These are phyloP conservation scores for Diplazon laetatorius DNA, from an alignment of 2,888 invertebrate genomes.

Conservation along the genomic window DNA sequence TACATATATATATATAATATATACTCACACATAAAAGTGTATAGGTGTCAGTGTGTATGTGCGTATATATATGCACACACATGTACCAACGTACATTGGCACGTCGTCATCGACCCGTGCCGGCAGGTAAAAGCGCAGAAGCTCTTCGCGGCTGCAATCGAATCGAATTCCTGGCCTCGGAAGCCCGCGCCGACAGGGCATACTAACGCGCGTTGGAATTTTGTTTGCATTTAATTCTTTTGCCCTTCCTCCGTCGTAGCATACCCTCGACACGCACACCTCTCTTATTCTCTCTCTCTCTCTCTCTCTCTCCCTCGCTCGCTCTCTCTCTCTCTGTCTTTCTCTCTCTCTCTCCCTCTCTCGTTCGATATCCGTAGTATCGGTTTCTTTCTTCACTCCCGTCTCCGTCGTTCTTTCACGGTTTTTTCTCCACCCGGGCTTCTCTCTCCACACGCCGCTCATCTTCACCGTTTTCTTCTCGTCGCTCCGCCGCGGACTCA, in stretches of 20 bases:
- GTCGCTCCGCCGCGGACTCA: constrained; percentile 32
- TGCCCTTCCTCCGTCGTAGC: constrained; percentile 42
- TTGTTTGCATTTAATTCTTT: constrained; percentile 56
- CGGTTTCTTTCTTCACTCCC: not conserved
- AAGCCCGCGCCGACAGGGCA: constrained; percentile 27
- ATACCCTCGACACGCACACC: constrained; percentile 35
- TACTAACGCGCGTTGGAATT: constrained; percentile 51
- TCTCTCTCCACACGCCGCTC: constrained; percentile 31
- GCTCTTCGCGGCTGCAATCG: constrained; percentile 42
- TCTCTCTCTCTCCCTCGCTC: not conserved
- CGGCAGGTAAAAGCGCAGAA: constrained; percentile 44
- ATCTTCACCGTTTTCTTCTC: too few species aligned
- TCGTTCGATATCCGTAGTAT: too few species aligned
- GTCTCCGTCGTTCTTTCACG: not conserved
- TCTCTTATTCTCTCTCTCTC: constrained; percentile 8
- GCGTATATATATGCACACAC: not conserved
- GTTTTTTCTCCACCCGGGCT: constrained; percentile 44
- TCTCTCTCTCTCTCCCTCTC: too few species aligned
- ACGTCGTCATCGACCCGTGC: constrained; percentile 23
- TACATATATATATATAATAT: too few species aligned
- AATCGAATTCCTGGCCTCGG: constrained; percentile 50
- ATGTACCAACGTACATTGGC: constrained; percentile 10
- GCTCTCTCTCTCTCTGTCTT: constrained; percentile 1
- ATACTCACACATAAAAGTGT: not conserved
- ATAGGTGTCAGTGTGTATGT: not conserved